A percentile compares a stretch with the other conserved stretches of the same genome.
Conservation (phyloP, 2,797 vertebrate genomes). For the Pseudochaenichthys georgianus region DNA sequence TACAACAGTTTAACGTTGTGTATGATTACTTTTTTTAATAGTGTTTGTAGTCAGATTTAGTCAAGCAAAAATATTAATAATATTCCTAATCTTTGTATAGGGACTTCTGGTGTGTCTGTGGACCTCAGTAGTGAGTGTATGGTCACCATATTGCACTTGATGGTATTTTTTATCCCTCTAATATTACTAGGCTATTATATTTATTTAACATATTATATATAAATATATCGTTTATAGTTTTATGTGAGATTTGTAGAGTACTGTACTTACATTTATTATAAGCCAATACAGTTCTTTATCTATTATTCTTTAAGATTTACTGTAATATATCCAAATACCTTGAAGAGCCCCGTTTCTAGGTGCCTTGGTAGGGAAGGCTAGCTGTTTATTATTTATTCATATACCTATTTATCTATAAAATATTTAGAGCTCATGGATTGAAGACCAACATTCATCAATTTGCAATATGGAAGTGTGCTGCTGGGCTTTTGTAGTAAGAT, state of each 20-base stretch:
- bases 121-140: slow-evolving; percentile 57
- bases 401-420: slow-evolving; percentile 65
- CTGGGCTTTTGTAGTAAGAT: slow-evolving; percentile 33
- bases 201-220: slow-evolving; percentile 47
- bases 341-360: slow-evolving; percentile 61
- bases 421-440: slow-evolving; percentile 58
- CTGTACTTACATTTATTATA: slow-evolving; percentile 44
- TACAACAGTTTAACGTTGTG: slow-evolving; percentile 37
- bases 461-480: slow-evolving; percentile 42
- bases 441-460: slow-evolving; percentile 38
- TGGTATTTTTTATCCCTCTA: slow-evolving; percentile 56
- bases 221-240: slow-evolving; percentile 52
- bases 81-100: slow-evolving; percentile 42
- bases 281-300: slow-evolving; percentile 37
- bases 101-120: slow-evolving; percentile 53
- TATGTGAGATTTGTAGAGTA: slow-evolving; percentile 62
- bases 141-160: slow-evolving; percentile 57
- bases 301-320: slow-evolving; percentile 18
- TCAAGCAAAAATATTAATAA: background rate
- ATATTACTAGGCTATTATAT: slow-evolving; percentile 40
- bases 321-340: slow-evolving; percentile 44
- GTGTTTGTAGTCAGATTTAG: slow-evolving; percentile 41
- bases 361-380: slow-evolving; percentile 57
- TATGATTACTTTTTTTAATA: slow-evolving; percentile 12
- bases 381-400: slow-evolving; percentile 63